These are phyloP conservation scores for Petrocephalus schoutedeni DNA, from an alignment of 2,797 vertebrate species.

Conservation along the genomic window DNA sequence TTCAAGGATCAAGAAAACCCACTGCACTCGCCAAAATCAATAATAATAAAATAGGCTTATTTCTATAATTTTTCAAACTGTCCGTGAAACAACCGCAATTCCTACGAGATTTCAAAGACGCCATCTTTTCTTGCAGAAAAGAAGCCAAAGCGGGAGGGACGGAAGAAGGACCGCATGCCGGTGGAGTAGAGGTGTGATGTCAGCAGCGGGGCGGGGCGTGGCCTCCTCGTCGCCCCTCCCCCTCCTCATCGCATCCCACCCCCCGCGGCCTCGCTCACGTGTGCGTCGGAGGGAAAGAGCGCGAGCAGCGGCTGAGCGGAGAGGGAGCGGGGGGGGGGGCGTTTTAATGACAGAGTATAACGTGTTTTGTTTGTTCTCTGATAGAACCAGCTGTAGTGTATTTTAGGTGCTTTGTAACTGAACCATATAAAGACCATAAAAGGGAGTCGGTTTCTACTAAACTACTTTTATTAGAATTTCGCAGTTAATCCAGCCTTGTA, in stretches of 20 bases:
- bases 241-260: neutral
- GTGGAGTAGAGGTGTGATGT: slow-evolving; percentile 52
- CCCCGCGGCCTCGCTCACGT: slow-evolving; percentile 31
- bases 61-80: neutral
- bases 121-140: slow-evolving; percentile 52
- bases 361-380: slow-evolving; percentile 34
- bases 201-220: neutral
- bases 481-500: slow-evolving; percentile 13
- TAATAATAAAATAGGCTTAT: neutral
- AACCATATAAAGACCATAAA: slow-evolving; percentile 42
- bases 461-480: neutral
- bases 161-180: slow-evolving; percentile 66
- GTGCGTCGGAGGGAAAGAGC: slow-evolving; percentile 38
- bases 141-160: slow-evolving; percentile 69
- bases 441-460: slow-evolving; percentile 7
- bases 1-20: neutral
- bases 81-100: neutral
- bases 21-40: neutral
- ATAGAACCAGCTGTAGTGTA: slow-evolving; percentile 41
- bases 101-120: neutral
- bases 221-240: neutral
- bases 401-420: slow-evolving; percentile 45
- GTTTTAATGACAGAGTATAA: slow-evolving; percentile 40
- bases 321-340: slow-evolving; percentile 37
- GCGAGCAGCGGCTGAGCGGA: neutral